phyloP scores from a whole-genome alignment of 1,140 invertebrate species.

The Brachionus angularis region DNA sequence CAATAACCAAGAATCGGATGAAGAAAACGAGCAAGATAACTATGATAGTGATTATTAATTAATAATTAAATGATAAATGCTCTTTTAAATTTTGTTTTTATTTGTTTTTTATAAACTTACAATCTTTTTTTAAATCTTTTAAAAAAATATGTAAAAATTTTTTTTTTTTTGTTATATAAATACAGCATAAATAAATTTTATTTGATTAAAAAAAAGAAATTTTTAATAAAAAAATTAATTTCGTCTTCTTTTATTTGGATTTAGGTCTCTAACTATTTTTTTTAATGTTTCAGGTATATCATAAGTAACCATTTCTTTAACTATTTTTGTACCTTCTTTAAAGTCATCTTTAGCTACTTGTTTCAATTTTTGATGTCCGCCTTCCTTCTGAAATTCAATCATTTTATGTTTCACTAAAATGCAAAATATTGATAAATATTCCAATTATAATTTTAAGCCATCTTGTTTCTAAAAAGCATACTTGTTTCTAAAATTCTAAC shows the following conservation, averaged over 20 bases:
- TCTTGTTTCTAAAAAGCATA: neutral
- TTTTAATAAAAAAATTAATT: neutral
- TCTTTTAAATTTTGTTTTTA: neutral
- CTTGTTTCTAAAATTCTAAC: slow-evolving; percentile 2
- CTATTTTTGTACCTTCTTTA: slow-evolving; percentile 2
- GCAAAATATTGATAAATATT: neutral
- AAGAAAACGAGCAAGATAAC: slow-evolving; percentile 25
- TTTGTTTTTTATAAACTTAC: too few relatives aligned
- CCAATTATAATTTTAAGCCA: neutral
- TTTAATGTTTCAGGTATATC: slow-evolving; percentile 33
- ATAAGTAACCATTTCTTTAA: slow-evolving; percentile 36
- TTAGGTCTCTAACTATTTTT: slow-evolving; percentile 13
- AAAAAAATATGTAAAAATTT: too few relatives aligned
- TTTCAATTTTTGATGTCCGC: slow-evolving; percentile 35
- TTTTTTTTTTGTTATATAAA: too few relatives aligned
- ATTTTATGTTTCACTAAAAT: slow-evolving; percentile 5
- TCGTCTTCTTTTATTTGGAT: neutral
- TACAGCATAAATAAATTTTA: too few relatives aligned
- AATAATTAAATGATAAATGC: neutral
- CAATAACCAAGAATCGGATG: slow-evolving; percentile 1
- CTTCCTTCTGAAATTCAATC: slow-evolving; percentile 8
- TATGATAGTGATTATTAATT: slow-evolving; percentile 34
- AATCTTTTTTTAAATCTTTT: too few relatives aligned
- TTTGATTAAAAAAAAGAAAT: too few relatives aligned
- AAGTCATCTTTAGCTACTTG: slow-evolving; percentile 41